Evolutionary conservation across 1,140 invertebrate genomes (phyloP).

Genomic region (Yoshiicerus persimilis): DNA sequence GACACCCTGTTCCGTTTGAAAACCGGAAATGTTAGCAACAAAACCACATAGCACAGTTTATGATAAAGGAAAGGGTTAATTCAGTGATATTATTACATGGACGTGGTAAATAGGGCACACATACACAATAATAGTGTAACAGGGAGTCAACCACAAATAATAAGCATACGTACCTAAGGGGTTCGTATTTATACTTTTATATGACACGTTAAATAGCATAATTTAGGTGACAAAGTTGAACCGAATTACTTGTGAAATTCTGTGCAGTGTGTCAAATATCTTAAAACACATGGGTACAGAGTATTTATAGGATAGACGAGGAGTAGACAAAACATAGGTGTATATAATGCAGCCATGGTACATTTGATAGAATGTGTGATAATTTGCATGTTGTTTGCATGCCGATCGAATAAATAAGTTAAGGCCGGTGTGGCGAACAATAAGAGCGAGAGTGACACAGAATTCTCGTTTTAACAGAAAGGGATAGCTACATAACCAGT

Average conservation of each 20-base stretch:
- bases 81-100: no score
- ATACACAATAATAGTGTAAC: background rate
- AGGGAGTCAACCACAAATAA: background rate
- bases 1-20: background rate
- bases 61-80: background rate
- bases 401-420: background rate
- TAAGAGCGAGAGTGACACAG: background rate
- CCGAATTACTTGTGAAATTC: background rate
- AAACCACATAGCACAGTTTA: background rate
- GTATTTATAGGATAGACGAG: background rate
- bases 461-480: background rate
- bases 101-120: no score
- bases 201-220: background rate
- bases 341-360: no score
- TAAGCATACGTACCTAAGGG: background rate
- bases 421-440: background rate
- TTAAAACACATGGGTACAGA: background rate
- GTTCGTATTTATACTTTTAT: background rate
- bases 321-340: no score
- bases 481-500: background rate
- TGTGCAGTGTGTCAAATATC: background rate
- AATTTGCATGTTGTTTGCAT: background rate
- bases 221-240: background rate
- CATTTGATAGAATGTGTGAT: background rate
- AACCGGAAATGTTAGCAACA: background rate